These are phyloP conservation scores for Melanotaenia maccullochi DNA, from an alignment of 2,797 vertebrate genomes.

Conservation along the genomic window DNA sequence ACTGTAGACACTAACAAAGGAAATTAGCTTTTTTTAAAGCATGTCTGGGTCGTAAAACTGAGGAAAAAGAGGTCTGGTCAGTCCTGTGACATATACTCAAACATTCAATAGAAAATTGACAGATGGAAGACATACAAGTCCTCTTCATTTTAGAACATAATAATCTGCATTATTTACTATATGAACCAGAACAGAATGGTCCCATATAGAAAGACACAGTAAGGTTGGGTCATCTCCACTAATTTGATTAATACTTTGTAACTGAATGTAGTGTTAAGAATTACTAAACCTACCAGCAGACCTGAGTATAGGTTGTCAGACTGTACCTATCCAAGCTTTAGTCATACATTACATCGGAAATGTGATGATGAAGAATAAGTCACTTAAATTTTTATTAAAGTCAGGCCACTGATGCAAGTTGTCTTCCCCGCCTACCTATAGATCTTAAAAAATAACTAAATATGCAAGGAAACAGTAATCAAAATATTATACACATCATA, in stretches of 20 bases:
- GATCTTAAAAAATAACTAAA: conserved; percentile 4
- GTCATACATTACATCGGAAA: too few species aligned
- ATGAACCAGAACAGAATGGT: background rate
- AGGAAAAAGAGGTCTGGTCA: background rate
- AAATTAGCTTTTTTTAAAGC: background rate
- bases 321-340: background rate
- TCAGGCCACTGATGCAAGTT: background rate
- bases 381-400: too few species aligned
- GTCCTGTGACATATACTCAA: background rate
- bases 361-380: too few species aligned
- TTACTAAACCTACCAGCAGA: background rate
- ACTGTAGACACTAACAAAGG: conserved; percentile 3
- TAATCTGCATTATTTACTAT: conserved; percentile 5
- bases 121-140: background rate
- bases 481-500: conserved; percentile 19
- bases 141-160: conserved; percentile 11
- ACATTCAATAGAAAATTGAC: background rate
- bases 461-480: conserved; percentile 17
- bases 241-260: conserved; percentile 4
- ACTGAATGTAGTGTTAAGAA: conserved; percentile 7
- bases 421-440: background rate
- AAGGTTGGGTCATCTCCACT: background rate
- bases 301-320: background rate
- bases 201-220: background rate
- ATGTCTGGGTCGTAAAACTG: background rate